These are phyloP conservation scores for Trichonephila clavata DNA, from an alignment of 1,140 invertebrate genomes.

Conservation along the genomic window DNA sequence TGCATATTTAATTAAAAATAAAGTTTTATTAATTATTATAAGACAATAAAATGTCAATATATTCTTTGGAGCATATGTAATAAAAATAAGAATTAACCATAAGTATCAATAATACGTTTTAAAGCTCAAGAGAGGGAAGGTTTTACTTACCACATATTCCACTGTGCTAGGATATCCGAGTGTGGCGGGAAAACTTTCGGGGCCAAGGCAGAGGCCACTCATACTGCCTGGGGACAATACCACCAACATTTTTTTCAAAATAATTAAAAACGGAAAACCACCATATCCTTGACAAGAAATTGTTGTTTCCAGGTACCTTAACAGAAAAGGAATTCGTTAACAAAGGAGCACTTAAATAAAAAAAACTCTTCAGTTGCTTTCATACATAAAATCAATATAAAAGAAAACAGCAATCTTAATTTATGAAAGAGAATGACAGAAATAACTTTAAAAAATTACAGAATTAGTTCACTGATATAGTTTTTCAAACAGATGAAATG, in stretches of 20 bases:
- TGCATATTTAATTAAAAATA: too few species aligned
- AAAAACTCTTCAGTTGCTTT: neutral
- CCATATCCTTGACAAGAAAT: slow-evolving; percentile 89
- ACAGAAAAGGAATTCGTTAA: slow-evolving; percentile 77
- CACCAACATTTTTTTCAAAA: slow-evolving; percentile 92
- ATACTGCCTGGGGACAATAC: slow-evolving; percentile 89
- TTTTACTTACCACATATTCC: slow-evolving; percentile 66
- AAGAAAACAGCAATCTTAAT: neutral
- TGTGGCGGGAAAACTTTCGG: slow-evolving; percentile 82
- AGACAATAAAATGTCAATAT: too few species aligned
- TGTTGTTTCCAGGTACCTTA: slow-evolving; percentile 85
- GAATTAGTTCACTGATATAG: too few species aligned
- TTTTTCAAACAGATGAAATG: too few species aligned
- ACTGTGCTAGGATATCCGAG: slow-evolving; percentile 78
- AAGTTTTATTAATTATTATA: too few species aligned
- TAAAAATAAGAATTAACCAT: neutral
- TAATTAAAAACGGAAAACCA: slow-evolving; percentile 92
- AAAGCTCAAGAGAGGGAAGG: too few species aligned
- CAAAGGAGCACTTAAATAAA: neutral
- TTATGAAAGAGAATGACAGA: too few species aligned
- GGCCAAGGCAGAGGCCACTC: slow-evolving; percentile 90
- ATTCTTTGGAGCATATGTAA: too few species aligned
- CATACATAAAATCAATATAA: neutral
- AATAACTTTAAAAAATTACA: too few species aligned
- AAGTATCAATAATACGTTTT: neutral